A percentile compares a stretch with the other conserved stretches of the same genome.
Conservation (phyloP, 1,140 invertebrate species). For the Euura saliciscinereae region DNA sequence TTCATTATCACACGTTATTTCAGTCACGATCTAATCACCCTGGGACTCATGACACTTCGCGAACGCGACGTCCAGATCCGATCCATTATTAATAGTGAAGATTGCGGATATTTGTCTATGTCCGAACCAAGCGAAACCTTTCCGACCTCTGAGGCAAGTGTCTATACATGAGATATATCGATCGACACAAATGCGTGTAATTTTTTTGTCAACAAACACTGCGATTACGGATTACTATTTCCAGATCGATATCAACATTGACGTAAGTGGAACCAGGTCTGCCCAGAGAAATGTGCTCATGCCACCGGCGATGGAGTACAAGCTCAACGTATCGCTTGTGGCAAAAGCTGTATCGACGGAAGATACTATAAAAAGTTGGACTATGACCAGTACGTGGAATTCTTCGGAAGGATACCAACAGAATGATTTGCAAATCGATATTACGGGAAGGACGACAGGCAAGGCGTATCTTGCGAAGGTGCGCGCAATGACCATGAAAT, state of each 20-base stretch:
- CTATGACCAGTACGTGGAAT: conserved; percentile 42
- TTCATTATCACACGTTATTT: neutral
- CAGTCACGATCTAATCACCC: conserved; percentile 21
- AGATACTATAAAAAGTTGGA: conserved; percentile 40
- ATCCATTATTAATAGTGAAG: conserved; percentile 30
- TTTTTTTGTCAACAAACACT: too few species aligned
- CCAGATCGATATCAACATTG: conserved; percentile 35
- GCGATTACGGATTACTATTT: neutral
- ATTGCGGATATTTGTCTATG: conserved; percentile 33
- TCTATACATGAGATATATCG: too few species aligned
- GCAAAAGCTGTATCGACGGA: conserved; percentile 32
- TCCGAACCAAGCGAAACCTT: conserved; percentile 33
- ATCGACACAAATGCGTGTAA: too few species aligned
- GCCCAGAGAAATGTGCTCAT: conserved; percentile 18
- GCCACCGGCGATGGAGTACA: conserved; percentile 22
- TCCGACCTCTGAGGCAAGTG: conserved; percentile 33
- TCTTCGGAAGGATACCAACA: conserved; percentile 35
- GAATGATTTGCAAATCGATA: conserved; percentile 38
- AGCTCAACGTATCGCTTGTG: conserved; percentile 34
- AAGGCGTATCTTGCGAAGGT: conserved; percentile 43
- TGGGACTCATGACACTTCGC: conserved; percentile 23
- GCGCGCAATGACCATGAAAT: neutral
- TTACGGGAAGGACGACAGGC: conserved; percentile 43
- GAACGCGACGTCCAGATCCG: conserved; percentile 28
- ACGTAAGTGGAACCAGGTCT: too few species aligned